Evolutionary conservation across 2,113 vertebrate species (phyloP), one percentile per base, ranked within the genome.

Genomic region (Phycodurus eques): DNA sequence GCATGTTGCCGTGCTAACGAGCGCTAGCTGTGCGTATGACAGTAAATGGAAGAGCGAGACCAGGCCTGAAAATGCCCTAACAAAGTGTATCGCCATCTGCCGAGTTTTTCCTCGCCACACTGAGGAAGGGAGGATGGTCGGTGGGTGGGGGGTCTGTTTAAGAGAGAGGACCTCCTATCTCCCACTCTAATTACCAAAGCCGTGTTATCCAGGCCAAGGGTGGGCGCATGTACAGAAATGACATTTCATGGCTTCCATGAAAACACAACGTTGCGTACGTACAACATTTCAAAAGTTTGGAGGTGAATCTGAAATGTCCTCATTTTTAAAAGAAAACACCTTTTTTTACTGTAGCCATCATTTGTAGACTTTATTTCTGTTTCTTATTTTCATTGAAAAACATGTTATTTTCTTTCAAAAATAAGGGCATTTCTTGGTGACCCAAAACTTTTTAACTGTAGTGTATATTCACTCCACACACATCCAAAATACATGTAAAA

Each of bases 31-130:
- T 15, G 56, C 17, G 59, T 17, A 17, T 35, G 31, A 14, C 59
- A 35, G 59, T 61, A 19, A 61, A 61, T 35, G 59, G 59, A 35
- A 47, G n/a, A 82, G 78, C 74, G 42, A 13, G 61, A 62, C n/a
- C 17, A 57, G 47, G 81, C 72, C 80, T 79, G 43, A 80, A 80
- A 27, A 88, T 86, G 86, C 89, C 88, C 85, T 73, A 11, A 83
- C 83, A 83, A 88, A 87, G 72, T 71, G 75, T 83, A 81, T 75
- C 77, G 78, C 92, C 92, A 92, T 92, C 90, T 92, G 91, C 80
- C 33, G n/a, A 67, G 76, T 79, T 90, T 27, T 87, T 83, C 75
- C 83, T 69, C 70, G 8, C 14, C 8, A 68, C 0, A 62, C 73
- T n/a, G 63, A 12, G 19, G 12, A 42, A 66, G 67, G 72, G 80